Conservation (phyloP, 2,797 vertebrate genomes). For the Pempheris klunzingeri region DNA sequence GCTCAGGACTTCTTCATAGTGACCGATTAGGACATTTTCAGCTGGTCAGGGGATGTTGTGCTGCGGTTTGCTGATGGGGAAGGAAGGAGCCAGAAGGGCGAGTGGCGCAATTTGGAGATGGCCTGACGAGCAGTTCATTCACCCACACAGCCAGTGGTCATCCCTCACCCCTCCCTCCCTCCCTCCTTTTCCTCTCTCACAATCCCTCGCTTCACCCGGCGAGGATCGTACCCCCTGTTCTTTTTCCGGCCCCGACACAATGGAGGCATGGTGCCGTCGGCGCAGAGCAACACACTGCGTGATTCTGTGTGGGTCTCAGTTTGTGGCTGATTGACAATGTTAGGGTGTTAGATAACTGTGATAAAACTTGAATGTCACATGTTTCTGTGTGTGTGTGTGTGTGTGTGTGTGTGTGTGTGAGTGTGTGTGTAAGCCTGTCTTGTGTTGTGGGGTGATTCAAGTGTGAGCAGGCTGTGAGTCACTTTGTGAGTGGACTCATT, state of each 20-base stretch:
- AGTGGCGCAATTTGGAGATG: constrained; percentile 60
- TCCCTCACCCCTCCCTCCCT: constrained; percentile 37
- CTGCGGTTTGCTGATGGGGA: constrained; percentile 56
- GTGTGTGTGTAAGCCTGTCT: constrained; percentile 29
- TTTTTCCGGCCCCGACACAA: constrained; percentile 73
- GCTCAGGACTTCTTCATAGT: constrained; percentile 13
- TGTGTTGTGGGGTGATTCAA: constrained; percentile 53
- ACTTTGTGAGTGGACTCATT: constrained; percentile 63
- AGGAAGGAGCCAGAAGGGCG: constrained; percentile 51
- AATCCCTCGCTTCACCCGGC: constrained; percentile 30
- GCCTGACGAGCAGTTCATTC: constrained; percentile 63
- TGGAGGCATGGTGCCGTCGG: constrained; percentile 73
- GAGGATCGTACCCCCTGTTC: constrained; percentile 62
- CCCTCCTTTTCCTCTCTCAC: constrained; percentile 37
- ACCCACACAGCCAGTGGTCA: constrained; percentile 54
- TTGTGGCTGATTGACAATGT: constrained; percentile 56
- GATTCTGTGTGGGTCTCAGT: constrained; percentile 56
- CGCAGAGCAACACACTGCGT: constrained; percentile 59
- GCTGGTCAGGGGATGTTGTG: constrained; percentile 29
- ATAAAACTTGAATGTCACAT: constrained; percentile 65
- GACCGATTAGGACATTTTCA: constrained; percentile 34
- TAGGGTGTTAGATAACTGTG: constrained; percentile 64
- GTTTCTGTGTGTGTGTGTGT: constrained; percentile 51
- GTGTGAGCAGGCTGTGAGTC: constrained; percentile 69
- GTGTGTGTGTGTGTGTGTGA: constrained; percentile 46